phyloP scores from a whole-genome alignment of 2,888 invertebrate genomes.

The Heliconius ismenius region DNA sequence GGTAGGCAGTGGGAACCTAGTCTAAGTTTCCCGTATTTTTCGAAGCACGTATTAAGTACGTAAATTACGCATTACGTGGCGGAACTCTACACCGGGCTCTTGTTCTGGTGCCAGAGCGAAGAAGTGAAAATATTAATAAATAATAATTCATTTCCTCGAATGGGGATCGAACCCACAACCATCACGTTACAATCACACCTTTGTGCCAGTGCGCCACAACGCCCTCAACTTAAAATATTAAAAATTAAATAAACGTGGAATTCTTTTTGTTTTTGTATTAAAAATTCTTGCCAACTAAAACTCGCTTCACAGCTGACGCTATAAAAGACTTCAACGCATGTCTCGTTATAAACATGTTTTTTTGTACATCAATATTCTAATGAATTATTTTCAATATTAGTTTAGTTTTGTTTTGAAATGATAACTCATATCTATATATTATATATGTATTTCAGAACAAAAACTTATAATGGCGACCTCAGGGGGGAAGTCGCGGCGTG shows the following conservation, averaged over 20 bases:
- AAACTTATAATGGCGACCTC: conserved; percentile 83
- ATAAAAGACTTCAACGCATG: conserved; percentile 45
- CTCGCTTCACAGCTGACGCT: conserved; percentile 10
- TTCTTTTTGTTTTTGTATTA: not conserved
- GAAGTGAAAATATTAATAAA: too few relatives aligned
- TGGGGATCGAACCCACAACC: too few relatives aligned
- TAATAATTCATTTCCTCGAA: too few relatives aligned
- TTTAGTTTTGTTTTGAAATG: not conserved
- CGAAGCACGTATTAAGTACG: too few relatives aligned
- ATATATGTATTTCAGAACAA: conserved; percentile 53
- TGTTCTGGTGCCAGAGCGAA: too few relatives aligned
- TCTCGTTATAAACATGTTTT: not conserved
- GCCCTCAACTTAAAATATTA: not conserved
- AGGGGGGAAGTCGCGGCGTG: conserved; percentile 84
- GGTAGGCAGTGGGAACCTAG: too few relatives aligned
- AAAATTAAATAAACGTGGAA: not conserved
- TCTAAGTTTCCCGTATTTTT: too few relatives aligned
- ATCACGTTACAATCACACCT: too few relatives aligned
- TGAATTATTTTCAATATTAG: not conserved
- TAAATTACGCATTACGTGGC: too few relatives aligned
- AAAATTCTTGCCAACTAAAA: not conserved
- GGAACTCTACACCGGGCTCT: too few relatives aligned
- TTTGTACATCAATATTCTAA: not conserved
- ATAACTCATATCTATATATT: not conserved
- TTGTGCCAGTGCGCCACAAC: too few relatives aligned